Conservation (phyloP, 2,888 invertebrate genomes). For the Periphyllus acericola region DNA sequence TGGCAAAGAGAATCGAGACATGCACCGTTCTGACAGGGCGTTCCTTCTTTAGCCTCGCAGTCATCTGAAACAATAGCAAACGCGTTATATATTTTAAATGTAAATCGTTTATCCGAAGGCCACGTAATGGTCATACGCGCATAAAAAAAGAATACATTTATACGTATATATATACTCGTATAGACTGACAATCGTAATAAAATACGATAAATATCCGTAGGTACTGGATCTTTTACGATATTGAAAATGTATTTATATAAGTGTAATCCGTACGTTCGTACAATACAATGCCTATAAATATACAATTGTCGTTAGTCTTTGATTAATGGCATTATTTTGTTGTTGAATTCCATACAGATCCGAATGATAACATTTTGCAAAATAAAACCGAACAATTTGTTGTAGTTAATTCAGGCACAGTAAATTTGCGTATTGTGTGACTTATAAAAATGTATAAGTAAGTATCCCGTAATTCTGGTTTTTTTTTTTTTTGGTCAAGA, state of each 20-base stretch:
- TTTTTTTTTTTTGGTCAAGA: no score
- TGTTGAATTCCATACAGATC: not conserved
- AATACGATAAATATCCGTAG: not conserved
- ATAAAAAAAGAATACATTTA: not conserved
- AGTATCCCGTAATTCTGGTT: conserved; percentile 39
- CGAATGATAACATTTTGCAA: not conserved
- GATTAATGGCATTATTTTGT: not conserved
- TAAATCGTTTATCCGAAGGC: conserved; percentile 36
- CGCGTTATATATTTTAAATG: conserved; percentile 12
- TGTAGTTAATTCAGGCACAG: not conserved
- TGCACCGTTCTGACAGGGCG: conserved; percentile 90
- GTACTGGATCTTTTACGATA: not conserved
- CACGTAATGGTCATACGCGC: not conserved
- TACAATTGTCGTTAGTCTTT: not conserved
- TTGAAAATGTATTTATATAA: not conserved
- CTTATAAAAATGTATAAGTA: not conserved
- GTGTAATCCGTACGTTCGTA: not conserved
- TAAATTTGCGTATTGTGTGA: not conserved
- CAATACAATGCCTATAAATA: not conserved
- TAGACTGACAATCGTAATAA: not conserved
- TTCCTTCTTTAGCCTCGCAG: conserved; percentile 91
- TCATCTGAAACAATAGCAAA: conserved; percentile 75
- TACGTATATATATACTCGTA: not conserved
- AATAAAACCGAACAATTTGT: not conserved
- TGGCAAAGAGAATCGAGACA: conserved; percentile 93